These are phyloP conservation scores for Tenualosa thibaudeaui DNA, from an alignment of 2,797 vertebrate genomes.

Conservation along the genomic window DNA sequence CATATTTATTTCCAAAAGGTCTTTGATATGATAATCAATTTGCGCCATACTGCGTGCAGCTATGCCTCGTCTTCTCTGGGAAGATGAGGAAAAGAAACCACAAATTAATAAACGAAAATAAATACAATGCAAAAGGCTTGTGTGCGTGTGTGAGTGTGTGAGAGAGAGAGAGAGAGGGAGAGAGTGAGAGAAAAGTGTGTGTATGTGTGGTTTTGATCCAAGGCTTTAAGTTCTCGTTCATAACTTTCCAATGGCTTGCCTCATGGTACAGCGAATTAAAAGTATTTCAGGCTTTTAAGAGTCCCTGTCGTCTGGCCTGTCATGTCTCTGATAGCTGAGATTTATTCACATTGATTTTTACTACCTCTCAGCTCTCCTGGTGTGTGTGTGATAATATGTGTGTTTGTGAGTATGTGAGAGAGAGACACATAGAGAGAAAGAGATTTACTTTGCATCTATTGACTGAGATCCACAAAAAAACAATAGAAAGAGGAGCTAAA, in stretches of 20 bases:
- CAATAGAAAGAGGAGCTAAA: background rate
- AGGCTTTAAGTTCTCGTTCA: background rate
- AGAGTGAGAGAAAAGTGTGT: background rate
- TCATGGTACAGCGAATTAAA: background rate
- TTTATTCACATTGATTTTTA: background rate
- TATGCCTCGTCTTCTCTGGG: background rate
- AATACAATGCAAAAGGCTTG: slow-evolving; percentile 32
- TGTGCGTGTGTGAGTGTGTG: background rate
- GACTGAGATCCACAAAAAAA: background rate
- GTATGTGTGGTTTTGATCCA: slow-evolving; percentile 18
- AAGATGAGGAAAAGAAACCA: background rate
- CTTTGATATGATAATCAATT: slow-evolving; percentile 69
- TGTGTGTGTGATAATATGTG: background rate
- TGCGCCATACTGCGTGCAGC: slow-evolving; percentile 16
- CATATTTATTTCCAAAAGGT: slow-evolving; percentile 56
- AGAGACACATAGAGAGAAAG: too few species aligned
- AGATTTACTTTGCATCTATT: background rate
- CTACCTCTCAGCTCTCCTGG: background rate
- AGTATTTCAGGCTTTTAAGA: slow-evolving; percentile 38
- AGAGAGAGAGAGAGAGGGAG: too few species aligned
- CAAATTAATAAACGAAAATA: slow-evolving; percentile 3
- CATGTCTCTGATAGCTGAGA: slow-evolving; percentile 10
- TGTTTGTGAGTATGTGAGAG: background rate
- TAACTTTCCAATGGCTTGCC: background rate
- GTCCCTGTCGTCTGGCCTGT: background rate